Evolutionary conservation across 2,113 vertebrate species (phyloP), one percentile per base, ranked within the genome.

Genomic region (Mirza zaza): DNA sequence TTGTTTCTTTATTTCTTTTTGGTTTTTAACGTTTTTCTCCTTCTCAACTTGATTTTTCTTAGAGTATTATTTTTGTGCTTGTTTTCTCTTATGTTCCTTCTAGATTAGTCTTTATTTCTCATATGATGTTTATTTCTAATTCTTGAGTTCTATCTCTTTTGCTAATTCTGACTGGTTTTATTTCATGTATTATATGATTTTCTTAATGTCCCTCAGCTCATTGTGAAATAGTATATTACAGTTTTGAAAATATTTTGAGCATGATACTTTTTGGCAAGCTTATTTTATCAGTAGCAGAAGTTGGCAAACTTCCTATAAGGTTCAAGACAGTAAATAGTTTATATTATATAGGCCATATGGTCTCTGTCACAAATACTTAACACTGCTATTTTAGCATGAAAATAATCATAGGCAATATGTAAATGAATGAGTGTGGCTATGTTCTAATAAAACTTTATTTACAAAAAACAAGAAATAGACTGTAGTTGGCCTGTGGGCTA

Each of bases 401-500:
- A 86, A 61, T 23, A 34, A 25, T 84, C 23, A 27, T 36, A 55
- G 10, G 5, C 1, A 79, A 90, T 68, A 81, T 36, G 2, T 87
- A 84, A 63, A 45, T 86, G 13, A 89, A 25, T 73, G 61, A 45
- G 10, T 25, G 42, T 82, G 13, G 1, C 27, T 92, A 6, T 82
- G 5, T 77, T 71, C 39, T 63, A 96, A 48, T 85, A 86, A 87
- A 96, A 39, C 2, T 90, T 87, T 82, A 86, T 87, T 92, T 95
- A 81, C 27, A 73, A 32, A 70, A 48, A 85, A 50, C 1, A 45
- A 1, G 20, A 87, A 29, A 5, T 17, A 0, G 70, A 20, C 4
- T 79, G 2, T 7, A 68, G 87, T 90, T 90, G 27, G 6, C 6
- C 39, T 61, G 0, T 57, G 1, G 23, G 9, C 13, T 48, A 4